Conservation (phyloP, 2,797 vertebrate species). For the Darevskia mixta region DNA sequence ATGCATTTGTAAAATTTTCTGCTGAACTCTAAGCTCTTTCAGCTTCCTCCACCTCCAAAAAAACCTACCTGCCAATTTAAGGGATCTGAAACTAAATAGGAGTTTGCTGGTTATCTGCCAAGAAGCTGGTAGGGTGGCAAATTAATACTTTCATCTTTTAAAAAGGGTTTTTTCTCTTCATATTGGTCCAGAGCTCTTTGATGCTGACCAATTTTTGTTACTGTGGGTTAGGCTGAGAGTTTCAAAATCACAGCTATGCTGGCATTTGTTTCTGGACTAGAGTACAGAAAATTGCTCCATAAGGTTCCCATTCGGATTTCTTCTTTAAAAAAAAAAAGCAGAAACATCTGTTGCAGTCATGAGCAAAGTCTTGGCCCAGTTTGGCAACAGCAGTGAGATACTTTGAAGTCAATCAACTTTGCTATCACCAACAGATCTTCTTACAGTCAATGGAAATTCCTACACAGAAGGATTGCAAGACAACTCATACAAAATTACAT, state of each 20-base stretch:
- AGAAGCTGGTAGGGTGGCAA: slow-evolving; percentile 61
- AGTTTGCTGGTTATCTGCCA: slow-evolving; percentile 58
- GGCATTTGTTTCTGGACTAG: slow-evolving; percentile 61
- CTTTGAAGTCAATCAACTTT: slow-evolving; percentile 75
- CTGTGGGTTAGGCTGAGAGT: slow-evolving; percentile 50
- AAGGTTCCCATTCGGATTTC: slow-evolving; percentile 64
- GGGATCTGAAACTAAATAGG: slow-evolving; percentile 48
- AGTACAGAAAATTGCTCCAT: slow-evolving; percentile 64
- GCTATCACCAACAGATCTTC: slow-evolving; percentile 69
- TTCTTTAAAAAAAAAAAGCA: slow-evolving; percentile 28
- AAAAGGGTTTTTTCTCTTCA: slow-evolving; percentile 49
- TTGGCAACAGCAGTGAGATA: slow-evolving; percentile 68
- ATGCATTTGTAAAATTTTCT: slow-evolving; percentile 28
- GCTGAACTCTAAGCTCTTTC: slow-evolving; percentile 33
- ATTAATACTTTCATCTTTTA: slow-evolving; percentile 63
- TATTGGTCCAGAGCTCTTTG: slow-evolving; percentile 46
- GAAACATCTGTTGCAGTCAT: slow-evolving; percentile 75
- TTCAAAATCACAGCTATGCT: slow-evolving; percentile 63
- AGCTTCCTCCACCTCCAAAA: background rate
- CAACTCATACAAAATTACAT: slow-evolving; percentile 48
- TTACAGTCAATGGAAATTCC: slow-evolving; percentile 67
- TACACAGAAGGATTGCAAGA: slow-evolving; percentile 58
- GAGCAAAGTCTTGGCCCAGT: slow-evolving; percentile 66
- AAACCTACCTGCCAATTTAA: slow-evolving; percentile 39
- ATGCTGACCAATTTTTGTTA: slow-evolving; percentile 42